A percentile compares a stretch with the other conserved stretches of the same genome.
phyloP scores from a whole-genome alignment of 2,113 vertebrate species.

The Varanus komodoensis region DNA sequence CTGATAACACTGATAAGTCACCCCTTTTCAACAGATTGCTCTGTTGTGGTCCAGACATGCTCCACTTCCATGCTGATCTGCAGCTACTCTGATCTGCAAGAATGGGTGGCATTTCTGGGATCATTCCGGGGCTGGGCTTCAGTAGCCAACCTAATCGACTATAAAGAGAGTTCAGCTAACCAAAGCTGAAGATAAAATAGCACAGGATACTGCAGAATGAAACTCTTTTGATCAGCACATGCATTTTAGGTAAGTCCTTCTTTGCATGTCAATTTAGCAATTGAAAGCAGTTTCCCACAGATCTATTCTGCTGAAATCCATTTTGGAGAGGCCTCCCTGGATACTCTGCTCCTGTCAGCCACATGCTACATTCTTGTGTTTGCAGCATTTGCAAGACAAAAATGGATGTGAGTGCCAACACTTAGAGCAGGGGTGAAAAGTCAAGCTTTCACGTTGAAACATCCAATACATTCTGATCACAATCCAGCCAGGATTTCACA shows the following conservation, averaged over 20 bases:
- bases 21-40: not conserved
- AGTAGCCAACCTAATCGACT: not conserved
- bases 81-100: not conserved
- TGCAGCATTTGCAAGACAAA: not conserved
- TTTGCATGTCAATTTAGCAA: not conserved
- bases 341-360: not conserved
- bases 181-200: not conserved
- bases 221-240: not conserved
- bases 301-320: not conserved
- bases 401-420: not conserved
- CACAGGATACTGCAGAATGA: not conserved
- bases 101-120: not conserved
- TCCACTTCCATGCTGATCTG: not conserved
- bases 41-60: not conserved
- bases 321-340: not conserved
- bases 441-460: not conserved
- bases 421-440: not conserved
- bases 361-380: not conserved
- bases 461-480: not conserved
- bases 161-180: conserved; percentile 39
- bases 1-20: not conserved
- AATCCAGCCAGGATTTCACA: not conserved
- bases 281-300: not conserved
- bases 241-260: not conserved
- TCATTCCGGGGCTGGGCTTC: not conserved